Base-by-base conservation (phyloP, 2,797 vertebrate genomes). In the Pseudochaenichthys georgianus region DNA sequence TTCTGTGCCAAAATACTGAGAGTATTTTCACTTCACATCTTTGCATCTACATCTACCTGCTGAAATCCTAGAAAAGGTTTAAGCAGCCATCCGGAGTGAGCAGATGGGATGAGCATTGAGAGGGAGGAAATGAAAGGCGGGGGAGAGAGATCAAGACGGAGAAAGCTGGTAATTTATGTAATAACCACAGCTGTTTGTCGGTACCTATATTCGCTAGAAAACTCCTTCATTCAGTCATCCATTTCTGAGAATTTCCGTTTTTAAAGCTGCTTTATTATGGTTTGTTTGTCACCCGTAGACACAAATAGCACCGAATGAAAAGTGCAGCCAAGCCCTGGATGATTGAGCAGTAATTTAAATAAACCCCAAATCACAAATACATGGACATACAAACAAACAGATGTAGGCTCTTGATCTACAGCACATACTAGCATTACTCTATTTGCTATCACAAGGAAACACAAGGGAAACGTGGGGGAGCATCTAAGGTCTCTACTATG, bases 391-490 rank as follows among this genome's bases (percentile, higher is more conserved):
- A 70, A 19, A 68, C 47, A 83, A 84, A 90, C 82, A 88, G 76
- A 90, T 92, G 89, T 85, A 87, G 78, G 70, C 70, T 87, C 73
- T 72, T 57, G 69, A 71, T 86, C 82, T 84, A 69, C 12, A 77
- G 45, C 42, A 78, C 63, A 72, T 60, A 73, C 70, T 43, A 82
- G 54, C 46, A 71, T 70, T 82, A 77, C n/a, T 77, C 73, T 75
- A 75, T 58, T 70, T 57, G 48, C 85, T 86, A 89, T 70, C 59
- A 87, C 76, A 81, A 70, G 58, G 50, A 85, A 79, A 88, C 83
- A 91, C 81, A 77, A 64, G 79, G 80, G 77, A 69, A 85, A 89
- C 81, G 89, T 84, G 75, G 84, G 88, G 87, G 83, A 85, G 87
- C 80, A 16, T 84, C 86, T 87, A 85, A 51, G 77, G 82, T 76